Conservation (phyloP, 2,797 vertebrate species). For the Paramormyrops hopkinsi region DNA sequence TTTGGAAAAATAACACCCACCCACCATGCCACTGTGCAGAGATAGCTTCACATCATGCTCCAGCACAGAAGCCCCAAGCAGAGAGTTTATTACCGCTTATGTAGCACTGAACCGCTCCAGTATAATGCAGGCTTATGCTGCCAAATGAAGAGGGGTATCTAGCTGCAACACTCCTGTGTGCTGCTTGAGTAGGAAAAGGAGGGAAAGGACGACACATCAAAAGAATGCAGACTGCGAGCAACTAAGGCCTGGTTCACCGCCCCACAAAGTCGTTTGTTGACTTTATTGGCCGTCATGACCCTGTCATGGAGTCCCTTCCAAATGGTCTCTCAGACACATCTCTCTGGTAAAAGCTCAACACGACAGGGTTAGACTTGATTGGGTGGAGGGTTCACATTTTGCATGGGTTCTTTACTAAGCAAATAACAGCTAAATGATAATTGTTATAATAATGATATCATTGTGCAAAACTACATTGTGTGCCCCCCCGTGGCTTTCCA, state of each 20-base stretch:
- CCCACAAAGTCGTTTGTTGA: neutral
- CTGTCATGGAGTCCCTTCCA: neutral
- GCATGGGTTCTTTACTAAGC: neutral
- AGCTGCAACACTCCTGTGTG: neutral
- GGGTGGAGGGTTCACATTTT: neutral
- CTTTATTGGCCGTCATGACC: neutral
- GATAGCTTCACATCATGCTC: neutral
- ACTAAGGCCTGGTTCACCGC: neutral
- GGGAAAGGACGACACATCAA: neutral
- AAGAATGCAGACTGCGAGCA: neutral
- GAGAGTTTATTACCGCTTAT: neutral
- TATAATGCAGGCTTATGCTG: neutral
- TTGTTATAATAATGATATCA: neutral
- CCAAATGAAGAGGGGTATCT: neutral
- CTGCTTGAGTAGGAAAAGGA: neutral
- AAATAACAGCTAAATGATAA: neutral
- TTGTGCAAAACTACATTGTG: neutral
- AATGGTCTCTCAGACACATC: neutral
- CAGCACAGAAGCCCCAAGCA: neutral
- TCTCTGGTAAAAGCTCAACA: neutral
- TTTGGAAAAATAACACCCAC: neutral
- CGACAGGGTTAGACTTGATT: neutral
- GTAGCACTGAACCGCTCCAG: neutral
- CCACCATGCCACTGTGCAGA: neutral
- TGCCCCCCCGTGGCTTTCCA: neutral